phyloP scores from a whole-genome alignment of 2,113 vertebrate species.

The Sterna hirundo region DNA sequence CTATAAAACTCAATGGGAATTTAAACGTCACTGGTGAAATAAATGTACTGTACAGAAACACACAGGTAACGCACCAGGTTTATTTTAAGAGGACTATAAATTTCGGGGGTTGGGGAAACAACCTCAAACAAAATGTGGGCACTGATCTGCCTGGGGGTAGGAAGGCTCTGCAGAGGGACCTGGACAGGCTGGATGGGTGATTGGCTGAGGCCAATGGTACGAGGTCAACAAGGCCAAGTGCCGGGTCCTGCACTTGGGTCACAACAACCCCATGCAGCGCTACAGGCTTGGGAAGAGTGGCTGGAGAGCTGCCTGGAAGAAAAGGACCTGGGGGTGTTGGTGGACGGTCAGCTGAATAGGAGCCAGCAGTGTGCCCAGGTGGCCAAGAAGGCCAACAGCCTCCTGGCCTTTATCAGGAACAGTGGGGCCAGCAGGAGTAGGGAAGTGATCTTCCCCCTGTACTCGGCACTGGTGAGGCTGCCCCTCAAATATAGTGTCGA shows the following conservation, averaged over 20 bases:
- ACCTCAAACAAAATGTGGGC: neutral
- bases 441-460: neutral
- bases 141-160: neutral
- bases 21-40: neutral
- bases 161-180: neutral
- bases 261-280: neutral
- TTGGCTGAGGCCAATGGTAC: neutral
- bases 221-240: neutral
- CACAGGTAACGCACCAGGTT: neutral
- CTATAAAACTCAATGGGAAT: neutral
- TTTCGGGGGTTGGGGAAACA: neutral
- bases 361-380: neutral
- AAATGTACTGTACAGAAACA: neutral
- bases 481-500: neutral
- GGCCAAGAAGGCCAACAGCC: neutral
- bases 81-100: neutral
- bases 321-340: neutral
- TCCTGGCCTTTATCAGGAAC: neutral
- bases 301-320: neutral
- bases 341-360: fast-evolving
- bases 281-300: neutral
- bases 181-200: neutral
- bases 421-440: neutral
- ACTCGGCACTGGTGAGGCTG: neutral
- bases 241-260: neutral